Base-by-base conservation (phyloP, 2,797 vertebrate species). In the Hoplostethus mediterraneus region DNA sequence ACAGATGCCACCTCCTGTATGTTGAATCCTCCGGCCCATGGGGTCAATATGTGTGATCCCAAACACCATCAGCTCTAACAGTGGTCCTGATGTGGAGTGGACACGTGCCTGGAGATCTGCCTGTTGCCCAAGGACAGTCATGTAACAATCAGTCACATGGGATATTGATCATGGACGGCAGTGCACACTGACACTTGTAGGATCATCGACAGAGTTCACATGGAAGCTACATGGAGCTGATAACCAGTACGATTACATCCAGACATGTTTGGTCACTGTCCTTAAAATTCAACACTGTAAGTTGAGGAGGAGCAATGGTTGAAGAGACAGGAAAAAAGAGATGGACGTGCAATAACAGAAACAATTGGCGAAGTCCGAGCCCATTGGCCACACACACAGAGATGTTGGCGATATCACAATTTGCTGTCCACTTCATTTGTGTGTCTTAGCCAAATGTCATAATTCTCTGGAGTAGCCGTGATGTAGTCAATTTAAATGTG, bases 81-180 rank as follows among this genome's bases (percentile, higher is more conserved):
- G 45, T 31, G 6, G 2, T 25, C 0, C 2, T 65, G 44, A 47
- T 51, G 54, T 56, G 79, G 67, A n/a, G 36, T 3, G 45, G 62
- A 85, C 88, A 88, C 63, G 74, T 89, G 87, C 63, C 0, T 28
- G 28, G 3, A 58, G 63, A 63, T 1, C 75, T 77, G 59, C 73
- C 73, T 28, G 61, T 68, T 21, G 81, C 85, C 90, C 80, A 65
- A 59, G 80, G 90, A 87, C 68, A 71, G 67, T 70, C 59, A 56
- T 77, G 77, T 80, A 82, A 85, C 77, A 58, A 71, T 86, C 64
- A 5, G 67, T 82, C 89, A 82, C 90, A 82, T 80, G 89, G 67
- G 66, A 73, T 81, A 93, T 83, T 63, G 86, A 93, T 84, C 71
- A 71, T 30, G 53, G 53, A 13, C 73, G 52, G 66, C 69, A n/a